These are phyloP conservation scores for Microcebus jonahi DNA, from an alignment of 2,113 vertebrate genomes.

Conservation along the genomic window DNA sequence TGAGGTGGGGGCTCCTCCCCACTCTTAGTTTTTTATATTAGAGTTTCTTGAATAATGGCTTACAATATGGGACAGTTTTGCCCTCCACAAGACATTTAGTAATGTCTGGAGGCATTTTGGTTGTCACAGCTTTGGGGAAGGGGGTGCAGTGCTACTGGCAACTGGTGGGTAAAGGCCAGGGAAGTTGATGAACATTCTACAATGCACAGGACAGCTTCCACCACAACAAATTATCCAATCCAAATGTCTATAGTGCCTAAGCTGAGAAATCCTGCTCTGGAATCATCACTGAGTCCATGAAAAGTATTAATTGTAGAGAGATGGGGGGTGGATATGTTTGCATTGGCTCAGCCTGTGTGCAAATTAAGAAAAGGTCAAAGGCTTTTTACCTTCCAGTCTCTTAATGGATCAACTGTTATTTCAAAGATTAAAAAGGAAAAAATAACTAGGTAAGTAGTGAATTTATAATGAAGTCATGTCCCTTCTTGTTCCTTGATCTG, in stretches of 20 bases:
- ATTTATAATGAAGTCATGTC: slow-evolving; percentile 65
- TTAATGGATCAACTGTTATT: slow-evolving; percentile 68
- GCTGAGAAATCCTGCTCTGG: background rate
- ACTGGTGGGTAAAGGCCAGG: background rate
- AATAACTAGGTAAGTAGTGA: slow-evolving; percentile 31
- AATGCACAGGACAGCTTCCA: background rate
- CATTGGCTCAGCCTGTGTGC: slow-evolving; percentile 7
- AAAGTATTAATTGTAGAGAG: background rate
- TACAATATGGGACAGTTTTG: background rate
- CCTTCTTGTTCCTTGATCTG: slow-evolving; percentile 69
- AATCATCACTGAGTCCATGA: background rate
- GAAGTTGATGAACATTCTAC: background rate
- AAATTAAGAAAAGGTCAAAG: slow-evolving; percentile 71
- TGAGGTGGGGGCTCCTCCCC: no score
- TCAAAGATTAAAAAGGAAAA: slow-evolving; percentile 51
- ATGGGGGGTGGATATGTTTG: background rate
- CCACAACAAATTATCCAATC: background rate
- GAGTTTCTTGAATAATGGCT: background rate
- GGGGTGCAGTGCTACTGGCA: background rate
- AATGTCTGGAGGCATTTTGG: background rate
- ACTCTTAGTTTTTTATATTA: background rate
- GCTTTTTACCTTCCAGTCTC: slow-evolving; percentile 62
- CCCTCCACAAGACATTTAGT: background rate
- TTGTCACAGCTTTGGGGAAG: background rate
- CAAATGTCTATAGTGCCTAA: background rate